Base-by-base conservation (phyloP, 2,113 vertebrate genomes). In the Toxostoma redivivum region DNA sequence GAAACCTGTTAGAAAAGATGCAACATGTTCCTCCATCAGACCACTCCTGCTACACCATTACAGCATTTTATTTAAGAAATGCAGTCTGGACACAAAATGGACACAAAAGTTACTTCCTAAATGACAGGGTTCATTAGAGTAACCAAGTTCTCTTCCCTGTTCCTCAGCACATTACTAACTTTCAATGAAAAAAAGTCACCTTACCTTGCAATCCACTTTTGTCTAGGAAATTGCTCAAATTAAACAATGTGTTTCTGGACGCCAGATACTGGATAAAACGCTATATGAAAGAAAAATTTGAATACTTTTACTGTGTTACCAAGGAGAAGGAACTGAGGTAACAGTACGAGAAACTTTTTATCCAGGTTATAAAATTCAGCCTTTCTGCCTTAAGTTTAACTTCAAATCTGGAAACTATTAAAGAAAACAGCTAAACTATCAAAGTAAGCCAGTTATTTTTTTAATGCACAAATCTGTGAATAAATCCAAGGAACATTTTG, bases 201-300 rank as follows among this genome's bases (percentile, higher is more conserved):
- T 97, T 98, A 99, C 99, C 99, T 96, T 99, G 99, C 58, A 99
- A 99, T 94, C 99, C 99, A 85, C 99, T 99, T 98, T 99, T 99
- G 98, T 99, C 99, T 98, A 99, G 98, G 98, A 99, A 99, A 98
- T 99, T 99, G 98, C 99, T 99, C 97, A 99, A 98, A 97, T 99
- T 99, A 98, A 99, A 99, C 96, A 99, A 98, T 2, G 99, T 99
- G 98, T 99, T 99, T 98, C 99, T 99, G 97, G 99, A 99, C 93
- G 99, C 99, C 96, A 99, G 98, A 97, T 99, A 99, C 98, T 99
- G 99, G 97, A 99, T 98, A 96, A 99, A 99, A 97, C 98, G 99
- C 99, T 99, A 91, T 13, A 97, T 58, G 42, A 94, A 92, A 97
- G 86, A 81, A 95, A 94, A 61, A 79, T 10, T 24, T 30, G 54